Conservation (phyloP, 2,888 invertebrate genomes). For the Antitype chi region DNA sequence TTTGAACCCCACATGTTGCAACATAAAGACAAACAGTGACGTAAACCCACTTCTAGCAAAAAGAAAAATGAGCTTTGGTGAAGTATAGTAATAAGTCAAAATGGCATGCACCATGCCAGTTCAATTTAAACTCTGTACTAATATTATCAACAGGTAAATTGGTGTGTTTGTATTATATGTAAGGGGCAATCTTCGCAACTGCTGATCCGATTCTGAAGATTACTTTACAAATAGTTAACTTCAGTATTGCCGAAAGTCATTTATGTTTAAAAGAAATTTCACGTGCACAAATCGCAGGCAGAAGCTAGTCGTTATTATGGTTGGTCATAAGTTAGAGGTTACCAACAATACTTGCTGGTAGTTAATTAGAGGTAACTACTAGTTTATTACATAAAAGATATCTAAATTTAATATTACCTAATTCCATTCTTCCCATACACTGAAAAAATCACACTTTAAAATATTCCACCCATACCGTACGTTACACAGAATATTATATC, state of each 20-base stretch:
- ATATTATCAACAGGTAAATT: background rate
- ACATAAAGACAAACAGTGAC: background rate
- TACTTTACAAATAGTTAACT: background rate
- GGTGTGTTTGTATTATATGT: no score
- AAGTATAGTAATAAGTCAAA: background rate
- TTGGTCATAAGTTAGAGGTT: background rate
- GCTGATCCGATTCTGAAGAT: background rate
- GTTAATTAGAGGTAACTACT: no score
- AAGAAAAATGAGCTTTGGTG: background rate
- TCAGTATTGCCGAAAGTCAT: background rate
- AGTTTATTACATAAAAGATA: no score
- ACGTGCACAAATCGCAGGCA: no score
- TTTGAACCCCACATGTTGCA: background rate
- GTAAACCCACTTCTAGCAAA: background rate
- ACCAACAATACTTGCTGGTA: background rate
- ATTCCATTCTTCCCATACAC: background rate
- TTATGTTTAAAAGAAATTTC: background rate
- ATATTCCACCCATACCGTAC: background rate
- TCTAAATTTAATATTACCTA: background rate
- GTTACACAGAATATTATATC: conserved; percentile 7
- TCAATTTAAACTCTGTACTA: background rate
- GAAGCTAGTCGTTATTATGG: background rate
- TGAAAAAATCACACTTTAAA: background rate
- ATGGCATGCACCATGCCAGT: background rate
- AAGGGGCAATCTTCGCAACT: no score